A percentile compares a stretch with the other conserved stretches of the same genome.
Evolutionary conservation across 2,113 vertebrate species (phyloP).

Genomic region (Silurus asotus): DNA sequence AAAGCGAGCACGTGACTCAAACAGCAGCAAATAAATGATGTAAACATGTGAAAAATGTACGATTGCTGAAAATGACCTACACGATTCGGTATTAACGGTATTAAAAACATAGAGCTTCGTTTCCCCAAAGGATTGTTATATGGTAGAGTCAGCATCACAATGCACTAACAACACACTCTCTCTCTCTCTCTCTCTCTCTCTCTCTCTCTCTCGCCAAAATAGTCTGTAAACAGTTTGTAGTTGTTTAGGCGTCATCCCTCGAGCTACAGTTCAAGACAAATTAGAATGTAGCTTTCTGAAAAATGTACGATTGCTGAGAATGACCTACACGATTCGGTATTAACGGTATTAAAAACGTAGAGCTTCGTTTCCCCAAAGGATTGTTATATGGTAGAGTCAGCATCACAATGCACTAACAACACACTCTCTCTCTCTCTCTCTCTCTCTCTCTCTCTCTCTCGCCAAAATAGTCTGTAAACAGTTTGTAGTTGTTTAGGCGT

Average conservation of each 20-base stretch:
- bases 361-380: no score
- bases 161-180: neutral
- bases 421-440: neutral
- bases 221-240: neutral
- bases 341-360: neutral
- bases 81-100: neutral
- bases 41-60: neutral
- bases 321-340: neutral
- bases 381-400: neutral
- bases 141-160: neutral
- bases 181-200: neutral
- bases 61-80: neutral
- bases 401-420: neutral
- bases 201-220: neutral
- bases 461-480: no score
- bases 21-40: neutral
- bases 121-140: neutral
- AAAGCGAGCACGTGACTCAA: neutral
- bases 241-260: neutral
- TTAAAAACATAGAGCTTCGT: neutral
- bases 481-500: neutral
- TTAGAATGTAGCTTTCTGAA: neutral
- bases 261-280: neutral
- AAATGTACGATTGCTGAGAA: neutral
- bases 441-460: neutral